Conservation (phyloP, 2,888 invertebrate genomes). For the Lithophane socia region DNA sequence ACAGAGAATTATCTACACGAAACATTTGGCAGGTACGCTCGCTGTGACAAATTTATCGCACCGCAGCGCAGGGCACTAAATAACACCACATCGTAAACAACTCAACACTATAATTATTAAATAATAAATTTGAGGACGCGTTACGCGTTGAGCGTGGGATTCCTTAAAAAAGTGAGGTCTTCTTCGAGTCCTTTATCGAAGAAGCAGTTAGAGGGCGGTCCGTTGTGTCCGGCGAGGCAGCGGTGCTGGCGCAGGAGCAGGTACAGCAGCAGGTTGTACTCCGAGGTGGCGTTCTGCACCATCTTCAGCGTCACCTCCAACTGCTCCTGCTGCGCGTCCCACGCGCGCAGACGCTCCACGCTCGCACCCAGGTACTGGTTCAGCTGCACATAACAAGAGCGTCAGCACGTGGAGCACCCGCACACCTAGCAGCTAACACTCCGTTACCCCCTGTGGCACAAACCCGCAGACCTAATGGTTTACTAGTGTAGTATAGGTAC, state of each 20-base stretch:
- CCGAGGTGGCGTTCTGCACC: slow-evolving; percentile 81
- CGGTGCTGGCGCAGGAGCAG: slow-evolving; percentile 80
- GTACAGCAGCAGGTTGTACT: slow-evolving; percentile 83
- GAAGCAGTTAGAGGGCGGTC: slow-evolving; percentile 70
- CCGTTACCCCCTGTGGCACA: not conserved
- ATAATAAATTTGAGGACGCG: slow-evolving; percentile 51
- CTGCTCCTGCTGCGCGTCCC: slow-evolving; percentile 81
- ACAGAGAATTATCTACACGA: slow-evolving; percentile 18
- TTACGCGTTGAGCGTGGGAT: slow-evolving; percentile 63
- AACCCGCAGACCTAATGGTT: not conserved
- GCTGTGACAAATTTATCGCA: slow-evolving; percentile 53
- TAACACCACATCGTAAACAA: slow-evolving; percentile 60
- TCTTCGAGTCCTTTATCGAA: slow-evolving; percentile 72
- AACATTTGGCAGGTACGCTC: slow-evolving; percentile 37
- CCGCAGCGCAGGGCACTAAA: slow-evolving; percentile 48
- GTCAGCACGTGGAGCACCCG: slow-evolving; percentile 1
- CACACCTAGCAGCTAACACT: not conserved
- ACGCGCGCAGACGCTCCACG: slow-evolving; percentile 77
- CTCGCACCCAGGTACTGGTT: slow-evolving; percentile 74
- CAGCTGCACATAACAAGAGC: slow-evolving; percentile 67
- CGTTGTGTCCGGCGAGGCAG: slow-evolving; percentile 64
- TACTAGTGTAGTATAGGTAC: not conserved
- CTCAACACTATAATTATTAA: slow-evolving; percentile 67
- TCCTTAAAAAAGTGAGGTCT: slow-evolving; percentile 68
- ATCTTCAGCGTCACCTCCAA: slow-evolving; percentile 78